Conservation (phyloP, 2,797 vertebrate species). For the Triplophysa yarkandensis region DNA sequence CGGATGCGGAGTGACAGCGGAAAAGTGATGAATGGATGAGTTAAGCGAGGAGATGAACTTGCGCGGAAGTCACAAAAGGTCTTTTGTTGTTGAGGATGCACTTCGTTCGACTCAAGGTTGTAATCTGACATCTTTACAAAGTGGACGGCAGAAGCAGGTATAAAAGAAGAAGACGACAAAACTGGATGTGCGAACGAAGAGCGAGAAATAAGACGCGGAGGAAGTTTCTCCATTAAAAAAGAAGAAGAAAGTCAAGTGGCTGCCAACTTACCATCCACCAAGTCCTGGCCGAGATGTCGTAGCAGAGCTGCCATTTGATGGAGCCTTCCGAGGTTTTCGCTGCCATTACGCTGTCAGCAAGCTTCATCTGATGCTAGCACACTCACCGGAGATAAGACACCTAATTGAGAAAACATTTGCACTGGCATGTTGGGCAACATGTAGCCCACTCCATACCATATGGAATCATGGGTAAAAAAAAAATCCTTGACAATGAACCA, state of each 20-base stretch:
- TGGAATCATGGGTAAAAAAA: conserved; percentile 98
- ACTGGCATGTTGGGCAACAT: conserved; percentile 99
- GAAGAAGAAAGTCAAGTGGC: conserved; percentile 78
- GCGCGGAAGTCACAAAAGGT: conserved; percentile 44
- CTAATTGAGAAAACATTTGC: conserved; percentile 98
- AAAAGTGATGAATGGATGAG: conserved; percentile 43
- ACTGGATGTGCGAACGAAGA: conserved; percentile 77
- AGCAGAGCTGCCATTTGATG: conserved; percentile 99
- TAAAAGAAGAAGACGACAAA: conserved; percentile 70
- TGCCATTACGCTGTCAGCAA: conserved; percentile 98
- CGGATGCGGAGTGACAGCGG: conserved; percentile 23
- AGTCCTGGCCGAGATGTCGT: conserved; percentile 99
- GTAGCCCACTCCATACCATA: conserved; percentile 95
- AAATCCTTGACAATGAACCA: conserved; percentile 96
- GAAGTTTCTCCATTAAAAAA: conserved; percentile 81
- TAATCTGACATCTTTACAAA: conserved; percentile 47
- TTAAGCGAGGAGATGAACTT: conserved; percentile 37
- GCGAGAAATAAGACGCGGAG: conserved; percentile 66
- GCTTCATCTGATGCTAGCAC: conserved; percentile 97
- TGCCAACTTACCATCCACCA: conserved; percentile 99
- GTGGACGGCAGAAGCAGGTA: conserved; percentile 43
- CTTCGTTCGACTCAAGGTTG: conserved; percentile 16
- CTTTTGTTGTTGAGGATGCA: conserved; percentile 29
- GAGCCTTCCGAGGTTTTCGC: conserved; percentile 96
- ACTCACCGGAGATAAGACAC: conserved; percentile 97